Evolutionary conservation across 2,113 vertebrate genomes (phyloP), one percentile per base, ranked within the genome.

Genomic region (Haliaeetus leucogaster): DNA sequence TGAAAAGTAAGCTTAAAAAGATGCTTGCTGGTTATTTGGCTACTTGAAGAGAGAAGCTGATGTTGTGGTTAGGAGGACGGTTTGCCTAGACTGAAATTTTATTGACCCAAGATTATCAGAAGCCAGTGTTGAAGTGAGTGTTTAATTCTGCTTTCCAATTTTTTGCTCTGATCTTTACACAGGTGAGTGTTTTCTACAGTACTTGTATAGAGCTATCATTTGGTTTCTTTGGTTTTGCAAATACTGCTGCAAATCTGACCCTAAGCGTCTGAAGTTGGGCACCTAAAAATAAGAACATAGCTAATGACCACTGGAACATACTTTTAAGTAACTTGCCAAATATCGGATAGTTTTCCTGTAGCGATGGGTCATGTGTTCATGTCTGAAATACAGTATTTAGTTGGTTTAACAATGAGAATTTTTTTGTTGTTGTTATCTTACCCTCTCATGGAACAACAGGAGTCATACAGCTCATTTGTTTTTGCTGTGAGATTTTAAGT

Each of bases 111-210:
- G 48, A 84, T 63, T 72, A 52, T 56, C 68, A 16, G 32, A 68
- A 95, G 29, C 25, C 38, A 70, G 2, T 0, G 0, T 1, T 58
- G 38, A 45, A 68, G n/a, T 38, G 34, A 73, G 36, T 12, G 7
- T 73, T 77, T 23, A 42, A 43, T 81, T 91, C 26, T 43, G 9
- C 50, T 43, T 38, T 48, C 53, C 34, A 52, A 0, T n/a, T 89
- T 91, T 50, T 50, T 72, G 14, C 26, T 72, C 48, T 55, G 40
- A 73, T 77, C 68, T 47, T 63, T 34, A n/a, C 15, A 29, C 5
- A 38, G 58, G 30, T 9, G 8, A 52, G 26, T 58, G 45, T 34
- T 82, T 90, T 72, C 34, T 43, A 13, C 26, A 38, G 20, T 42
- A 16, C 17, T 77, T 29, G 11, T 3, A 27, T 3, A 26, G 34